phyloP scores from a whole-genome alignment of 2,797 vertebrate genomes.

The Spinibarbus caldwelli region DNA sequence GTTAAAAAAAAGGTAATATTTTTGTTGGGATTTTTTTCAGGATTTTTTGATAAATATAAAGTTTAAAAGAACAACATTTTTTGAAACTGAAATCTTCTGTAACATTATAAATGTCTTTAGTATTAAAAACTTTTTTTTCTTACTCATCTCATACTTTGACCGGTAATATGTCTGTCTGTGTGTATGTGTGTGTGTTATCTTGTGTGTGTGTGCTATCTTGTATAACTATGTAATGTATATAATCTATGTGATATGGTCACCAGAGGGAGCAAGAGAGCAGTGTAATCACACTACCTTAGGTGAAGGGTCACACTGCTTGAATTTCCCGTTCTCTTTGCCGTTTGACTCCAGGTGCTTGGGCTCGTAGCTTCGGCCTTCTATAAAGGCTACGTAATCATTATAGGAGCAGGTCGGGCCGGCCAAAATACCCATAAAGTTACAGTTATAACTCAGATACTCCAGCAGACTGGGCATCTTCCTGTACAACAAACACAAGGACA shows the following conservation, averaged over 20 bases:
- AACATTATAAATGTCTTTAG: background rate
- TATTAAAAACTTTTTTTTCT: too few relatives aligned
- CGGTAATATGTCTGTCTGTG: too few relatives aligned
- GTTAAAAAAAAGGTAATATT: too few relatives aligned
- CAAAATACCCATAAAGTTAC: slow-evolving; percentile 99
- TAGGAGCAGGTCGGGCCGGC: slow-evolving; percentile 96
- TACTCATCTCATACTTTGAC: too few relatives aligned
- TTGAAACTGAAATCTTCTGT: background rate
- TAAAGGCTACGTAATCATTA: slow-evolving; percentile 97
- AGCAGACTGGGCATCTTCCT: slow-evolving; percentile 96
- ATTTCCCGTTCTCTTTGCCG: slow-evolving; percentile 87
- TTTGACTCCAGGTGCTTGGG: slow-evolving; percentile 82
- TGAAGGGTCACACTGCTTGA: slow-evolving; percentile 87
- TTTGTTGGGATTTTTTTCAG: too few relatives aligned
- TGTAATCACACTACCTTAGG: slow-evolving; percentile 82
- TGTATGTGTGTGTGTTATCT: too few relatives aligned
- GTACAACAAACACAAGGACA: slow-evolving; percentile 66
- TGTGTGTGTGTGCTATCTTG: background rate
- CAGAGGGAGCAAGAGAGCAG: slow-evolving; percentile 40
- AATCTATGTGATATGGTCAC: background rate
- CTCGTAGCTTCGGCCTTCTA: slow-evolving; percentile 89
- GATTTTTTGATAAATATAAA: too few relatives aligned
- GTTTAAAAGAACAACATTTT: too few relatives aligned
- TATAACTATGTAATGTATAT: background rate
- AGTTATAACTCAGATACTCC: slow-evolving; percentile 98